These are phyloP conservation scores for Stichodactyla helianthus DNA, from an alignment of 64 coral and sea anemone genomes.

Conservation along the genomic window DNA sequence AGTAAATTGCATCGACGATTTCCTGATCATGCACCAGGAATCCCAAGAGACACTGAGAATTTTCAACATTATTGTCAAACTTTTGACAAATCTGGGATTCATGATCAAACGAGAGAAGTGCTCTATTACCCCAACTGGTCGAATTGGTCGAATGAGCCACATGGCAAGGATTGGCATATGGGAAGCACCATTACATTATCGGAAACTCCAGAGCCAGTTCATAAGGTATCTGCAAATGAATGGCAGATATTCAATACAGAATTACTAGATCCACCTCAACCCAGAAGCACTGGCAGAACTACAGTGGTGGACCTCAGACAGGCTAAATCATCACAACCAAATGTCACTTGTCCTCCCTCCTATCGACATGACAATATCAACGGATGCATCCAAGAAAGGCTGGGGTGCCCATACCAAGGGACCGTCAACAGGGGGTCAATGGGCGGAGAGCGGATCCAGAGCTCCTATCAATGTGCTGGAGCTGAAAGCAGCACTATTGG, in stretches of 20 bases:
- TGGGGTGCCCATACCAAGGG: too few species aligned
- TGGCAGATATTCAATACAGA: too few species aligned
- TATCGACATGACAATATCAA: not conserved
- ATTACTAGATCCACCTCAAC: too few species aligned
- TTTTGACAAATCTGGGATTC: slow-evolving; percentile 14
- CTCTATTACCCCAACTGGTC: not conserved
- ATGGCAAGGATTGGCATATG: too few species aligned
- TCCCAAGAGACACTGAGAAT: slow-evolving; percentile 10
- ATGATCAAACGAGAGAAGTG: slow-evolving; percentile 35
- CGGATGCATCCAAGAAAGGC: not conserved
- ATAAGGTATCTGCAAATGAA: too few species aligned
- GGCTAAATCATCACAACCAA: too few species aligned
- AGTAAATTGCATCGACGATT: too few species aligned
- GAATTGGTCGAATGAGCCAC: too few species aligned
- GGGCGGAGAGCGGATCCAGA: not conserved
- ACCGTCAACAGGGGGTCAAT: not conserved
- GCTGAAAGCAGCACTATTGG: not conserved
- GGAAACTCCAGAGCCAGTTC: not conserved
- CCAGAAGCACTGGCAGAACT: too few species aligned
- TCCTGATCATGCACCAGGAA: slow-evolving; percentile 14
- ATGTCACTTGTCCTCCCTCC: not conserved
- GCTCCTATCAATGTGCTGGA: not conserved
- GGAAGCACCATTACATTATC: not conserved
- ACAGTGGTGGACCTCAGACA: too few species aligned
- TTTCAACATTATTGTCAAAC: not conserved